A percentile compares a stretch with the other conserved stretches of the same genome.
Evolutionary conservation across 2,113 vertebrate genomes (phyloP).

Genomic region (Psittacara wagleri): DNA sequence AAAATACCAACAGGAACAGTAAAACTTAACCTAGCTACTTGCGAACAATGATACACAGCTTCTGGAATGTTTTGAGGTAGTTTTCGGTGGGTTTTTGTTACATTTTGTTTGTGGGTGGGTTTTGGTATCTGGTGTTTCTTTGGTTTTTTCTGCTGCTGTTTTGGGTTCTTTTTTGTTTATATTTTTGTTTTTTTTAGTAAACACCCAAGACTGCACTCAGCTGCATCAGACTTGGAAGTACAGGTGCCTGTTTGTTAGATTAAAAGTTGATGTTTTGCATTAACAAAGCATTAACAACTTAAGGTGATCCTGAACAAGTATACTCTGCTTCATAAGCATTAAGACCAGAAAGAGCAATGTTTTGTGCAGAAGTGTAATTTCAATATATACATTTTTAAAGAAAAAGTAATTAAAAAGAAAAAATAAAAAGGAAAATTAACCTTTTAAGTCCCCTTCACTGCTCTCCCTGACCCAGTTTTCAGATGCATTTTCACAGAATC

Average conservation of each 20-base stretch:
- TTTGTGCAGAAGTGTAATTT: background rate
- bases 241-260: accelerated
- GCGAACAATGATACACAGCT: background rate
- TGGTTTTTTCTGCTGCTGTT: no score
- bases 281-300: background rate
- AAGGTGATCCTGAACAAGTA: background rate
- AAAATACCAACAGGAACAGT: background rate
- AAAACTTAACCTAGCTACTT: background rate
- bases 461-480: background rate
- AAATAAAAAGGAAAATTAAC: background rate
- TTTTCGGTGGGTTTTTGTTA: background rate
- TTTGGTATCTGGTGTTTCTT: background rate
- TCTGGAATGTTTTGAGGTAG: background rate
- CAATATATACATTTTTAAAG: background rate
- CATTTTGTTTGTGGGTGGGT: background rate
- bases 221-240: background rate
- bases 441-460: background rate
- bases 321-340: background rate
- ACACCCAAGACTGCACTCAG: background rate
- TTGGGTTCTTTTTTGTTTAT: no score
- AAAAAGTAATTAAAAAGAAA: background rate
- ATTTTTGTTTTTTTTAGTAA: background rate
- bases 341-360: background rate
- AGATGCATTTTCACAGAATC: background rate
- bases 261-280: background rate